These are phyloP conservation scores for Scytalopus superciliaris DNA, from an alignment of 2,113 vertebrate genomes.

Conservation along the genomic window DNA sequence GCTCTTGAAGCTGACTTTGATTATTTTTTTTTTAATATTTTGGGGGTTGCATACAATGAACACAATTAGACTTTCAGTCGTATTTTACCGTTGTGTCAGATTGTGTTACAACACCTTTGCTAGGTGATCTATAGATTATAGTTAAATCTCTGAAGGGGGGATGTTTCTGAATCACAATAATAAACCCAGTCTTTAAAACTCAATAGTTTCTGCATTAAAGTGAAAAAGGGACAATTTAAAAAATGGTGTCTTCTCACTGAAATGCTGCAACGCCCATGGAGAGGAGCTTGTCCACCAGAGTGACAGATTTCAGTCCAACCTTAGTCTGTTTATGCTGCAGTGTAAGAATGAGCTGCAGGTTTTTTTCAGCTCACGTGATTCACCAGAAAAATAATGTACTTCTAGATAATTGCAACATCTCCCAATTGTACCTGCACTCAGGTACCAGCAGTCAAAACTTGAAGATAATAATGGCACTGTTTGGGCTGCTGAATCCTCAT, in stretches of 20 bases:
- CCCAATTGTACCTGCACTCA: neutral
- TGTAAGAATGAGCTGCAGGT: neutral
- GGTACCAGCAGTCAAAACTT: slow-evolving; percentile 10
- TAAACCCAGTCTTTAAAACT: neutral
- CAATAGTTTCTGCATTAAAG: neutral
- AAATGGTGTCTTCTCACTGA: neutral
- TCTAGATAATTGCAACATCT: slow-evolving; percentile 1
- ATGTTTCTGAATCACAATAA: neutral
- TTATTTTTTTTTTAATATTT: neutral
- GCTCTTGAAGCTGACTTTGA: neutral
- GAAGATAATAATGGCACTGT: neutral
- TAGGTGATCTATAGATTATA: neutral
- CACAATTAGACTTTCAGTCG: neutral
- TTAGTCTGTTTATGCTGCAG: neutral
- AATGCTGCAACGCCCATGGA: neutral
- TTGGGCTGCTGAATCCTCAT: neutral
- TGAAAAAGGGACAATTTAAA: neutral
- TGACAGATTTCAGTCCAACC: neutral
- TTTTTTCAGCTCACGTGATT: neutral
- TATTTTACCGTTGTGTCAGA: neutral
- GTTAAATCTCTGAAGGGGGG: neutral
- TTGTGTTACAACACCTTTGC: neutral
- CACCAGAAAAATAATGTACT: neutral
- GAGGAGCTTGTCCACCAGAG: neutral
- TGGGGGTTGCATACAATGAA: neutral